Evolutionary conservation across 2,113 vertebrate species (phyloP).

Genomic region (Turdus rufiventris): DNA sequence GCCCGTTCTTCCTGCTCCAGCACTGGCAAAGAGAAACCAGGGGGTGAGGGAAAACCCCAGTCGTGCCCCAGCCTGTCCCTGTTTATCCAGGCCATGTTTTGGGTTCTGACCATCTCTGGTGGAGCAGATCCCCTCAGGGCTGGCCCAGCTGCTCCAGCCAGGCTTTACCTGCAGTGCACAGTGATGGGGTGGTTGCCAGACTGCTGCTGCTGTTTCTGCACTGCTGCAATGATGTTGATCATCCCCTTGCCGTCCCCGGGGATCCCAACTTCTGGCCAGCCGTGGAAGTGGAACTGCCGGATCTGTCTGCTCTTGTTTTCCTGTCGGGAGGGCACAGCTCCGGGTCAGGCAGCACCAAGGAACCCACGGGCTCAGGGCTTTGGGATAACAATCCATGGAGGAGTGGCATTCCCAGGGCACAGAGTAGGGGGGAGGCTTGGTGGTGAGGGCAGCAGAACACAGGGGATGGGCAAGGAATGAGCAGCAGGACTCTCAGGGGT

Average conservation of each 20-base stretch:
- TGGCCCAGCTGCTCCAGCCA: background rate
- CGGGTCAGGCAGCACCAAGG: background rate
- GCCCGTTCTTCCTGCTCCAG: constrained; percentile 94
- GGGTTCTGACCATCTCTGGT: background rate
- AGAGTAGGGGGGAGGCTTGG: background rate
- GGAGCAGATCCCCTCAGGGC: background rate
- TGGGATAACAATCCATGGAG: background rate
- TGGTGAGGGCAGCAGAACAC: background rate
- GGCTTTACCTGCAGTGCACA: constrained; percentile 93
- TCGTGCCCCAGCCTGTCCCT: background rate
- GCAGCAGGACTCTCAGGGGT: background rate
- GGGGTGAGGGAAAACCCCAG: background rate
- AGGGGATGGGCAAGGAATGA: fast-evolving
- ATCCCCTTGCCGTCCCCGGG: constrained; percentile 94
- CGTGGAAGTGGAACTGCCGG: constrained; percentile 96
- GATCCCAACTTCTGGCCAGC: constrained; percentile 98
- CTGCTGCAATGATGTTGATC: constrained; percentile 96
- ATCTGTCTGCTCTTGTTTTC: constrained; percentile 94
- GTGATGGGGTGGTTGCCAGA: constrained; percentile 98
- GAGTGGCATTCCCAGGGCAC: fast-evolving
- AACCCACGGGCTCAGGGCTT: background rate
- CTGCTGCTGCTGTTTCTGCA: constrained; percentile 98
- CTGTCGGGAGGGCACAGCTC: constrained; percentile 54
- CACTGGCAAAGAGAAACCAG: constrained; percentile 72
- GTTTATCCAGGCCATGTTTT: background rate